Percentiles rank a stretch among this genome's conserved stretches.
These are phyloP conservation scores for Anseranas semipalmata DNA, from an alignment of 2,113 vertebrate species.

Conservation along the genomic window DNA sequence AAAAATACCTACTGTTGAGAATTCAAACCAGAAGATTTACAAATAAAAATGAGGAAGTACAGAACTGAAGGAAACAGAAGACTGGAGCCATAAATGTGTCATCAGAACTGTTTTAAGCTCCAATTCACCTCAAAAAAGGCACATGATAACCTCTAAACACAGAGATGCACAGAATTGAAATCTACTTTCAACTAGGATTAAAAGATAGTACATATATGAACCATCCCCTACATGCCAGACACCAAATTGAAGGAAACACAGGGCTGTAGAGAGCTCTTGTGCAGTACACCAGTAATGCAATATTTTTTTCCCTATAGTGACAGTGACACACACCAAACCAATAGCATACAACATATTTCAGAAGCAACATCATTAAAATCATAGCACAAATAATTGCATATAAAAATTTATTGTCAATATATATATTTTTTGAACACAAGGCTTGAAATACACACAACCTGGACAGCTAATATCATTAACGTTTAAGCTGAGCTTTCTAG, in stretches of 20 bases:
- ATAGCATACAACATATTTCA: not conserved
- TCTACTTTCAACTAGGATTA: not conserved
- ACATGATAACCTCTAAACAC: not conserved
- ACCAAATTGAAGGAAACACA: not conserved
- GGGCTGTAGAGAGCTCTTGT: not conserved
- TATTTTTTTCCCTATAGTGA: not conserved
- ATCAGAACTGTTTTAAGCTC: not conserved
- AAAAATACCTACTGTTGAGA: not conserved
- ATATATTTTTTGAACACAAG: not conserved
- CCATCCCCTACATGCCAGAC: not conserved
- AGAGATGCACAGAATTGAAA: not conserved
- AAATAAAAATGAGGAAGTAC: not conserved
- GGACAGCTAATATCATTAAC: not conserved
- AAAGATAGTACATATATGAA: not conserved
- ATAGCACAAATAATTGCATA: constrained; percentile 6
- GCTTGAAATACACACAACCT: not conserved
- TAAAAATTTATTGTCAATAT: constrained; percentile 55
- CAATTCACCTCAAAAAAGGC: not conserved
- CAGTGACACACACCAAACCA: not conserved
- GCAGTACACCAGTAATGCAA: accelerated
- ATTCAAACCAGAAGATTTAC: not conserved
- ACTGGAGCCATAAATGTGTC: not conserved
- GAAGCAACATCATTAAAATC: not conserved
- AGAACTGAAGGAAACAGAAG: not conserved
- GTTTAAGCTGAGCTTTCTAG: not conserved